A percentile compares a stretch with the other conserved stretches of the same genome.
These are phyloP conservation scores for Camponotus fellah DNA, from an alignment of 2,888 invertebrate species.

Conservation along the genomic window DNA sequence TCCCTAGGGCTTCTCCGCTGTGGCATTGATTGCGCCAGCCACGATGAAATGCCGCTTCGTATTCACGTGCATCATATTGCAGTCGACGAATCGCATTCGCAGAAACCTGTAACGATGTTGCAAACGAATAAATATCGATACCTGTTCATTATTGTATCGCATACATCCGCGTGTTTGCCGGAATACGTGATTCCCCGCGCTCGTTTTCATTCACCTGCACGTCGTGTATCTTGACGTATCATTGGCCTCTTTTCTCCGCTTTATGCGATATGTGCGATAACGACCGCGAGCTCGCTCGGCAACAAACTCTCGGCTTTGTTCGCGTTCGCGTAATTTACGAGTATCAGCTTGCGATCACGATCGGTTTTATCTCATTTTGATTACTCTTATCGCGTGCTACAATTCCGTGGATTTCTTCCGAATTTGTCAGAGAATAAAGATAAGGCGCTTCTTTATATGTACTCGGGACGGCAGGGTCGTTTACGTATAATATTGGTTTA, in stretches of 20 bases:
- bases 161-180: constrained; percentile 33
- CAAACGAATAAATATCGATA: constrained; percentile 70
- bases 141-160: constrained; percentile 67
- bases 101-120: constrained; percentile 66
- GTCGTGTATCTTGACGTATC: constrained; percentile 58
- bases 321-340: constrained; percentile 18
- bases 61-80: constrained; percentile 65
- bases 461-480: constrained; percentile 10
- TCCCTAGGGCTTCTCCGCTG: constrained; percentile 43
- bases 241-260: constrained; percentile 62
- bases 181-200: constrained; percentile 8
- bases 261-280: constrained; percentile 61
- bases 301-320: background rate
- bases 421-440: constrained; percentile 3
- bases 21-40: constrained; percentile 48
- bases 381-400: constrained; percentile 29
- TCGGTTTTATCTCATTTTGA: constrained; percentile 12
- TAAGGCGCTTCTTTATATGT: background rate
- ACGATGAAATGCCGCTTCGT: constrained; percentile 58
- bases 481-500: constrained; percentile 22
- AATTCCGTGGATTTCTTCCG: background rate
- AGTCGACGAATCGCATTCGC: constrained; percentile 63
- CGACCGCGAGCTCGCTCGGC: background rate
- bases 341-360: constrained; percentile 2
- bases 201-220: constrained; percentile 56